A percentile compares a stretch with the other conserved stretches of the same genome.
phyloP scores from a whole-genome alignment of 64 coral and sea anemone species.

The Stylophora pistillata region DNA sequence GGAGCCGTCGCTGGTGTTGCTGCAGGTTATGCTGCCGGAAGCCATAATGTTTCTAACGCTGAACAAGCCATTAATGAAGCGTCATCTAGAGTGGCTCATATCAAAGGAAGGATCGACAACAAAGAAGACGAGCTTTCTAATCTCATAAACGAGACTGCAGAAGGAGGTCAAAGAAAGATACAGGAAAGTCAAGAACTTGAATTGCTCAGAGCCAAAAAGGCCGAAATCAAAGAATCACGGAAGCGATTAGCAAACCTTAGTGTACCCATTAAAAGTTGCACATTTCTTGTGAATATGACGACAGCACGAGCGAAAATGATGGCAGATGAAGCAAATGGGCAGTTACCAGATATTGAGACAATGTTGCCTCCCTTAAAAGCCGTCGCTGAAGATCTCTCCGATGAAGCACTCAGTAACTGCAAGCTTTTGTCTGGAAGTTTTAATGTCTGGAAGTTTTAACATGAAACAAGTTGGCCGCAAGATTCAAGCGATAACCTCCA shows the following conservation, averaged over 20 bases:
- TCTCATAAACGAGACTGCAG: not conserved
- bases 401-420: not conserved
- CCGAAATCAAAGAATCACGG: slow-evolving; percentile 7
- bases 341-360: slow-evolving; percentile 24
- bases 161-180: not conserved
- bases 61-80: not conserved
- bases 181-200: not conserved
- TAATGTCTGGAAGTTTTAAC: not conserved
- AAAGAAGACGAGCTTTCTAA: slow-evolving; percentile 8
- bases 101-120: not conserved
- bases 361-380: slow-evolving; percentile 17
- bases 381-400: slow-evolving; percentile 22
- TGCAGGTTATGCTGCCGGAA: not conserved
- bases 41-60: not conserved
- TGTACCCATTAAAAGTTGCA: slow-evolving; percentile 15
- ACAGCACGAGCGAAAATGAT: slow-evolving; percentile 32
- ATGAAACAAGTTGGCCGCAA: not conserved
- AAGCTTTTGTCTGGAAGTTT: slow-evolving; percentile 7
- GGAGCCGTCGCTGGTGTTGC: not conserved
- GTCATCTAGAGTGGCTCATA: not conserved
- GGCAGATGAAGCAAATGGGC: slow-evolving; percentile 17
- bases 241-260: not conserved
- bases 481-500: slow-evolving; percentile 22
- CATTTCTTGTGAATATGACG: not conserved
- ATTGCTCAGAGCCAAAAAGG: not conserved